A percentile compares a stretch with the other conserved stretches of the same genome.
Conservation (phyloP, 37 sponge, comb jelly and placozoan species). For the Bolinopsis microptera region DNA sequence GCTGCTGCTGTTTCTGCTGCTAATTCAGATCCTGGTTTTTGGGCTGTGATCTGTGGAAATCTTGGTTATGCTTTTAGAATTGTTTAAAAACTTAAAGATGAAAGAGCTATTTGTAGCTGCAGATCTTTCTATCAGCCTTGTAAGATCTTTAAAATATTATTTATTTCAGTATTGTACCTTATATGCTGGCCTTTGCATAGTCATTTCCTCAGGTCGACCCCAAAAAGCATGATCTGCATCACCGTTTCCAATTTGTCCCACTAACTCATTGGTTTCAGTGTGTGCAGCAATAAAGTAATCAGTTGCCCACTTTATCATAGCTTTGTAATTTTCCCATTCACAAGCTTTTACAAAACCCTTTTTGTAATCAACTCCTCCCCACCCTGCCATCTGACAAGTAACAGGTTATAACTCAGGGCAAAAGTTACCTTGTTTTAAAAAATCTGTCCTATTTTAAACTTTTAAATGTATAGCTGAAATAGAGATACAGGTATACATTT, state of each 20-base stretch:
- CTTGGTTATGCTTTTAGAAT: too few species aligned
- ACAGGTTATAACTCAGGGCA: background rate
- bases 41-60: background rate
- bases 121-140: too few species aligned
- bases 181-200: background rate
- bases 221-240: background rate
- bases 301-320: slow-evolving; percentile 29
- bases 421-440: too few species aligned
- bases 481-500: too few species aligned
- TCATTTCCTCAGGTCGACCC: slow-evolving; percentile 40
- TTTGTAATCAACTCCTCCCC: slow-evolving; percentile 30
- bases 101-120: too few species aligned
- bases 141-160: too few species aligned
- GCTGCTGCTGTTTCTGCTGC: slow-evolving; percentile 43
- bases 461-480: too few species aligned
- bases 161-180: slow-evolving; percentile 8
- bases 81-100: too few species aligned
- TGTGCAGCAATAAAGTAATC: slow-evolving; percentile 34
- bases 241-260: slow-evolving; percentile 46
- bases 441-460: too few species aligned
- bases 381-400: background rate
- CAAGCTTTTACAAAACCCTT: slow-evolving; percentile 16
- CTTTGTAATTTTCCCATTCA: slow-evolving; percentile 24
- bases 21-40: background rate
- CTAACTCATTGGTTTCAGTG: slow-evolving; percentile 24